Percentiles rank a stretch among this genome's conserved stretches.
Evolutionary conservation across 2,888 invertebrate genomes (phyloP).

Genomic region (Drosophila leonis): DNA sequence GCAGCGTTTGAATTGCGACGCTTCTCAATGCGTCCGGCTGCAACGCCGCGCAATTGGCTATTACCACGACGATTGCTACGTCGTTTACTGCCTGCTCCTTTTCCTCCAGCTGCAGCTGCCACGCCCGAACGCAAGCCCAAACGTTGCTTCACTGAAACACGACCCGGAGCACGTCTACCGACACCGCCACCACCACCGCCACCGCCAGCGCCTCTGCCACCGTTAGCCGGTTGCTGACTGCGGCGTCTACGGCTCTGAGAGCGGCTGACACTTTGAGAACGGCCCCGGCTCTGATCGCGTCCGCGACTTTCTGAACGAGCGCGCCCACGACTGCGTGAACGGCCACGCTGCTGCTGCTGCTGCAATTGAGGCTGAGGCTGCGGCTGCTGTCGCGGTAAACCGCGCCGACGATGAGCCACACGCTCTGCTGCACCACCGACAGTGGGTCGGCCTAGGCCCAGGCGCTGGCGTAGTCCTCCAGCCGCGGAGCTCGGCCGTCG

Average conservation of each 20-base stretch:
- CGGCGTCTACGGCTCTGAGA: slow-evolving; percentile 55
- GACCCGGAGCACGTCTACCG: slow-evolving; percentile 42
- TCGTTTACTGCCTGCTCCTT: slow-evolving; percentile 41
- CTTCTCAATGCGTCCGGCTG: slow-evolving; percentile 80
- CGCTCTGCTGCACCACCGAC: slow-evolving; percentile 79
- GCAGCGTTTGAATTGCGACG: slow-evolving; percentile 63
- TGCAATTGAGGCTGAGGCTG: slow-evolving; percentile 31
- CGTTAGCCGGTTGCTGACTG: slow-evolving; percentile 34
- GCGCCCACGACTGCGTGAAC: slow-evolving; percentile 75
- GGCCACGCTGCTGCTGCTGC: slow-evolving; percentile 57
- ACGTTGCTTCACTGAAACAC: slow-evolving; percentile 82
- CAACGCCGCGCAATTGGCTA: slow-evolving; percentile 69
- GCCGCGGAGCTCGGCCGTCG: slow-evolving; percentile 78
- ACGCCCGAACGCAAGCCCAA: slow-evolving; percentile 77
- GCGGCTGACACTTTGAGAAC: slow-evolving; percentile 40
- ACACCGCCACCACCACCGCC: slow-evolving; percentile 17
- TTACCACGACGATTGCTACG: slow-evolving; percentile 57
- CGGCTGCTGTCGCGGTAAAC: slow-evolving; percentile 39
- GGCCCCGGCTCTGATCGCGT: slow-evolving; percentile 44
- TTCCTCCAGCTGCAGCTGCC: slow-evolving; percentile 34
- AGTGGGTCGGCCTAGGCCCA: slow-evolving; percentile 72
- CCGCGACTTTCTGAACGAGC: slow-evolving; percentile 50
- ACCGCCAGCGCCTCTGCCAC: slow-evolving; percentile 11
- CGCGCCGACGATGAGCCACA: slow-evolving; percentile 70
- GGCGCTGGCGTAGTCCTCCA: slow-evolving; percentile 73